Evolutionary conservation across 2,888 invertebrate species (phyloP).

Genomic region (Branchipolynoe longqiensis): DNA sequence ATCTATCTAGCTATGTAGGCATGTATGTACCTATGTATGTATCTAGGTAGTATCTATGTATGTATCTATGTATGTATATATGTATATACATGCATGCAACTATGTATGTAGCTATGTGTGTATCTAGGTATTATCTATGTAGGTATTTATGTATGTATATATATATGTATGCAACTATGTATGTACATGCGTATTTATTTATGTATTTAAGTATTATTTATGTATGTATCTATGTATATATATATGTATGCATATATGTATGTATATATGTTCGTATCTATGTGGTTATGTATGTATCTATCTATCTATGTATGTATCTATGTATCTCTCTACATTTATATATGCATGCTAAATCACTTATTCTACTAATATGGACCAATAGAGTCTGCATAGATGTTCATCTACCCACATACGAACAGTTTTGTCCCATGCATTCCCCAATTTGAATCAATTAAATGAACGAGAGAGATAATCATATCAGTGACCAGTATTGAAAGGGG

Average conservation of each 20-base stretch:
- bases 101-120: background rate
- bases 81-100: background rate
- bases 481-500: no score
- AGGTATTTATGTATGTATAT: background rate
- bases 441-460: no score
- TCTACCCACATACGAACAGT: no score
- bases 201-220: constrained; percentile 27
- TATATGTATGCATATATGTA: background rate
- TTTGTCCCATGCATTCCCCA: no score
- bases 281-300: background rate
- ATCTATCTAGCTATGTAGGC: no score
- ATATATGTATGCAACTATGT: background rate
- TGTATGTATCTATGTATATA: constrained; percentile 9
- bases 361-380: no score
- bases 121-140: background rate
- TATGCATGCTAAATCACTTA: no score
- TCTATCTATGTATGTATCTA: no score
- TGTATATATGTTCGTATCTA: background rate
- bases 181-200: constrained; percentile 1
- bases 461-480: no score
- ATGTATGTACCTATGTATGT: background rate
- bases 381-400: no score
- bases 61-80: background rate
- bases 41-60: background rate
- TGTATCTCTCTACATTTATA: no score